Base-by-base conservation (phyloP, 2,888 invertebrate genomes). In the Chesias legatella region DNA sequence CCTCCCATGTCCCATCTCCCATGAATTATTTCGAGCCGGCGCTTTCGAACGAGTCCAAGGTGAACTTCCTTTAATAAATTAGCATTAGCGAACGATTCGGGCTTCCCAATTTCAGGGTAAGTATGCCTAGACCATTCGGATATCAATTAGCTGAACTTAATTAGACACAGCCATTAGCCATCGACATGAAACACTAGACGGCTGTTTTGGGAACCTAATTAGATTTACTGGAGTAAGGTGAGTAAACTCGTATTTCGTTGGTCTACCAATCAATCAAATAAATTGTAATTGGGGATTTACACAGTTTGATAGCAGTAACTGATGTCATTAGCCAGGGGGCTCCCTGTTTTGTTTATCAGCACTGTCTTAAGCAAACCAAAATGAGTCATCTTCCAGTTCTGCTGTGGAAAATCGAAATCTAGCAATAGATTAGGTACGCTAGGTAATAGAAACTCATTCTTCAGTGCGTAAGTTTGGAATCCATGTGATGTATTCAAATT, bases 91-190 rank as follows among this genome's bases (percentile, higher is more conserved):
- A 35, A 21, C 20, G 29, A 35, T 30, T 22, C 39, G 30, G 33
- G 48, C 42, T 47, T 45, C 43, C 43, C 38, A 29, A 46, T 48
- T 41, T 28, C 38, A 38, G 36, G 9, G 36, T 23, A 37, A 35
- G 24, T 34, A 53, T 36, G 43, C 37, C 48, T 33, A 41, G 35
- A 48, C 49, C 42, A 52, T 38, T 41, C 32, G 23, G 33, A 43
- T 43, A 27, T 28, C 49, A 55, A 55, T 55, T 51, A 51, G 46
- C 36, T 34, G 32, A 39, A 42, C 45, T 33, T 50, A 36, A 49
- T 48, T 51, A 39, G 39, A 44, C 49, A 31, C 38, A 35, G 13
- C 47, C 43, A 46, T 49, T 47, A 49, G 44, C 24, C 37, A 34
- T 22, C 32, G 40, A 47, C 35, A 41, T 36, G 48, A 46, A 48